phyloP scores from a whole-genome alignment of 1,140 invertebrate species.

The Agrypnia vestita region DNA sequence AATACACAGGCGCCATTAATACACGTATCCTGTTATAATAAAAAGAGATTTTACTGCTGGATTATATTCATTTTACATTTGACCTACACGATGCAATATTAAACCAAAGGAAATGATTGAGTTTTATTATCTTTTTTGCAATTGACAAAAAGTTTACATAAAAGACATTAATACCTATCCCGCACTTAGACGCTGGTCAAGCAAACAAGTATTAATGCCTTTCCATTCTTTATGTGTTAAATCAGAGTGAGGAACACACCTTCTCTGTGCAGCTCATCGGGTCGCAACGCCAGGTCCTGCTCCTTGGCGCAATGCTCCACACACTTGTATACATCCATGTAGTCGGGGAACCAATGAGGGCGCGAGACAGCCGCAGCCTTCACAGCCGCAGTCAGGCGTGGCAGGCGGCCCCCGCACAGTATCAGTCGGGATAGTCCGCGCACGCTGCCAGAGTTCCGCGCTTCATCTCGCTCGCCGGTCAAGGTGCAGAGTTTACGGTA shows the following conservation, averaged over 20 bases:
- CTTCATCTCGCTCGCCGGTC: conserved; percentile 47
- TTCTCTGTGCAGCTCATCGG: conserved; percentile 40
- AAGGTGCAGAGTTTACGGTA: conserved; percentile 53
- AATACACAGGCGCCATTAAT: too few relatives aligned
- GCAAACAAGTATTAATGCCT: too few relatives aligned
- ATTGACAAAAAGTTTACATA: too few relatives aligned
- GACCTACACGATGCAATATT: too few relatives aligned
- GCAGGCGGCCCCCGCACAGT: conserved; percentile 36
- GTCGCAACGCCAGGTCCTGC: conserved; percentile 24
- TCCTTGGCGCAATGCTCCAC: conserved; percentile 46
- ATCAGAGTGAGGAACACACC: background rate
- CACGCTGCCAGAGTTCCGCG: background rate
- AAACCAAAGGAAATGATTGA: too few relatives aligned
- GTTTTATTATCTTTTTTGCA: too few relatives aligned
- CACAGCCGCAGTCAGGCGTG: conserved; percentile 33
- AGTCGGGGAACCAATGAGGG: conserved; percentile 56
- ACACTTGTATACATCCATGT: conserved; percentile 46
- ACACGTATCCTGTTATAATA: too few relatives aligned
- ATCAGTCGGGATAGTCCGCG: conserved; percentile 15
- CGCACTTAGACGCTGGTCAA: too few relatives aligned
- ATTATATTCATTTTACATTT: too few relatives aligned
- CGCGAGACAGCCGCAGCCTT: conserved; percentile 21
- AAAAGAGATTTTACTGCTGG: too few relatives aligned
- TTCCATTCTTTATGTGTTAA: too few relatives aligned
- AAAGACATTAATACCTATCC: too few relatives aligned